phyloP scores from a whole-genome alignment of 2,797 vertebrate genomes.

The Thalassophryne amazonica region DNA sequence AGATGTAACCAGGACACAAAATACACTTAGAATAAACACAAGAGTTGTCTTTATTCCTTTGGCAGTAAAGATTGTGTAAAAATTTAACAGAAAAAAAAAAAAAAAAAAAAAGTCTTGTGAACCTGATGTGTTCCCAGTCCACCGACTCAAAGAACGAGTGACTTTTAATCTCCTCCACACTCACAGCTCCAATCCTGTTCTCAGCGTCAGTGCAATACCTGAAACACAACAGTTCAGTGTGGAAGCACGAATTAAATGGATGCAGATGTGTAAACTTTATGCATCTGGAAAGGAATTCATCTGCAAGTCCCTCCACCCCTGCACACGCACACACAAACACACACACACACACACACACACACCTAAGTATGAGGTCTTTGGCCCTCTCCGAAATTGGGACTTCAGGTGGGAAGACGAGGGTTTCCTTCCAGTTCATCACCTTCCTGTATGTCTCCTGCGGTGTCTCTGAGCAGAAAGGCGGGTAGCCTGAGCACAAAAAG shows the following conservation, averaged over 20 bases:
- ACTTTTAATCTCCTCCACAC: conserved; percentile 93
- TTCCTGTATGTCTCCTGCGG: conserved; percentile 98
- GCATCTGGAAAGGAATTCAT: neutral
- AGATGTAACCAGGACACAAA: too few species aligned
- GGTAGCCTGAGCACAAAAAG: conserved; percentile 82
- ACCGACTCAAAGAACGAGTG: conserved; percentile 94
- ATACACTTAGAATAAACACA: too few species aligned
- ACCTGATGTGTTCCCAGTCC: conserved; percentile 99
- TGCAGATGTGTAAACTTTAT: too few species aligned
- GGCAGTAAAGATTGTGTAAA: too few species aligned
- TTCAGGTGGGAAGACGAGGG: conserved; percentile 93
- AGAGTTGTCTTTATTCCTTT: too few species aligned
- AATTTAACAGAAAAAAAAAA: too few species aligned
- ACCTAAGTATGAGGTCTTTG: conserved; percentile 96
- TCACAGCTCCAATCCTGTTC: conserved; percentile 90
- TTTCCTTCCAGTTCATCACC: conserved; percentile 99
- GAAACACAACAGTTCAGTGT: too few species aligned
- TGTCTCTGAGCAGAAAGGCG: conserved; percentile 97
- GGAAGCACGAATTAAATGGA: too few species aligned
- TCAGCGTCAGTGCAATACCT: conserved; percentile 95
- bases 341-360: conserved; percentile 15
- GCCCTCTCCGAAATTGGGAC: conserved; percentile 97
- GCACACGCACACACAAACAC: conserved; percentile 14
- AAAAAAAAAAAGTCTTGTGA: conserved; percentile 16
- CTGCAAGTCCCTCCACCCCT: neutral